Evolutionary conservation across 2,888 invertebrate genomes (phyloP).

Genomic region (Calameuta pallipes): DNA sequence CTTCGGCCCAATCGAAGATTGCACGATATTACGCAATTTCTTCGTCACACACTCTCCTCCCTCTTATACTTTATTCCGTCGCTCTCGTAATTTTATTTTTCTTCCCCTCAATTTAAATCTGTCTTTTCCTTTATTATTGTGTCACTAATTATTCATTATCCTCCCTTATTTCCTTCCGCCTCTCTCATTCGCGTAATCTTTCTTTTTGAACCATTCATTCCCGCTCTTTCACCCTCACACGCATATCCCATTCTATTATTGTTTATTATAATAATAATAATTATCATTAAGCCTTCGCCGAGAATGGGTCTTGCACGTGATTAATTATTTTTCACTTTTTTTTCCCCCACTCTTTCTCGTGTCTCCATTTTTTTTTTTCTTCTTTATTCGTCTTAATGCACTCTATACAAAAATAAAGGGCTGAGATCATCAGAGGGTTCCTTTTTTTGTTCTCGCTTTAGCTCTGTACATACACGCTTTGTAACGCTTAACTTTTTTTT

Average conservation of each 20-base stretch:
- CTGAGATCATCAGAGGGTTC: conserved; percentile 56
- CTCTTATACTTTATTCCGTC: not conserved
- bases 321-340: conserved; percentile 20
- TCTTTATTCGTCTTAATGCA: conserved; percentile 47
- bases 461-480: conserved; percentile 38
- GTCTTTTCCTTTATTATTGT: not conserved
- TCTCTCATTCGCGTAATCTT: not conserved
- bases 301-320: not conserved
- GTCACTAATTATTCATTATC: not conserved
- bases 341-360: conserved; percentile 25
- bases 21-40: not conserved
- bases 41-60: not conserved
- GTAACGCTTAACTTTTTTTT: not conserved
- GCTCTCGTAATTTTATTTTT: not conserved
- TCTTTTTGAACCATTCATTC: conserved; percentile 28
- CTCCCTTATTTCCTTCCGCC: not conserved
- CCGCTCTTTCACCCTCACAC: not conserved
- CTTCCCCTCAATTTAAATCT: not conserved
- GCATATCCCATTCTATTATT: not conserved
- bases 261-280: not conserved
- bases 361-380: conserved; percentile 13
- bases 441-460: conserved; percentile 30
- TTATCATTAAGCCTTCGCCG: not conserved
- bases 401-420: conserved; percentile 64
- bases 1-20: not conserved